phyloP scores from a whole-genome alignment of 2,797 vertebrate genomes.

The Columba guinea region DNA sequence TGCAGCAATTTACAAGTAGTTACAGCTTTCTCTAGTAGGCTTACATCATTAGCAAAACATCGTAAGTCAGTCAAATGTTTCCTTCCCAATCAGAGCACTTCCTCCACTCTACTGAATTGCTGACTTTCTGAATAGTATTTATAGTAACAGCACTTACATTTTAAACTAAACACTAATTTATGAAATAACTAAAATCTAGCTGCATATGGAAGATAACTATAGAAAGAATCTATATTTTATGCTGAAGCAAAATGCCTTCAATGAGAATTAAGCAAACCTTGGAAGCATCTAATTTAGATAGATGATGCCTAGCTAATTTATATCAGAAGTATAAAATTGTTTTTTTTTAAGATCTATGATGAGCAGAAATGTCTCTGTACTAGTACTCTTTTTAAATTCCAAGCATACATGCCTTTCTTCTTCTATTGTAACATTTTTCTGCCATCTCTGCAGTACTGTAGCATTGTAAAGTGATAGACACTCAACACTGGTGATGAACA shows the following conservation, averaged over 20 bases:
- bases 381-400: not conserved
- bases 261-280: not conserved
- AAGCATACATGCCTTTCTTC: not conserved
- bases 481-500: not conserved
- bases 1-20: slow-evolving; percentile 23
- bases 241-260: not conserved
- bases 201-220: not conserved
- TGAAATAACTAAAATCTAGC: slow-evolving; percentile 29
- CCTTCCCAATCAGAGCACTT: slow-evolving; percentile 24
- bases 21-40: slow-evolving; percentile 32
- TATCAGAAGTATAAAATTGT: not conserved
- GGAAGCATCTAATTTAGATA: not conserved
- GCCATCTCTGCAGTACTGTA: not conserved
- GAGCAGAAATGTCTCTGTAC: not conserved
- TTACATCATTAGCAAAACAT: slow-evolving; percentile 44
- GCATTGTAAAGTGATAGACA: not conserved
- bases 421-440: slow-evolving; percentile 6
- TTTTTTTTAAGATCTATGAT: not conserved
- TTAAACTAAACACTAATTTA: slow-evolving; percentile 1
- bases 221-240: not conserved
- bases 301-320: not conserved
- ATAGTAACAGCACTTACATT: not conserved
- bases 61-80: not conserved
- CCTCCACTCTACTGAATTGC: slow-evolving; percentile 1
- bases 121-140: not conserved